Base-by-base conservation (phyloP, 1,140 invertebrate species). In the Panagrolaimus sp. region DNA sequence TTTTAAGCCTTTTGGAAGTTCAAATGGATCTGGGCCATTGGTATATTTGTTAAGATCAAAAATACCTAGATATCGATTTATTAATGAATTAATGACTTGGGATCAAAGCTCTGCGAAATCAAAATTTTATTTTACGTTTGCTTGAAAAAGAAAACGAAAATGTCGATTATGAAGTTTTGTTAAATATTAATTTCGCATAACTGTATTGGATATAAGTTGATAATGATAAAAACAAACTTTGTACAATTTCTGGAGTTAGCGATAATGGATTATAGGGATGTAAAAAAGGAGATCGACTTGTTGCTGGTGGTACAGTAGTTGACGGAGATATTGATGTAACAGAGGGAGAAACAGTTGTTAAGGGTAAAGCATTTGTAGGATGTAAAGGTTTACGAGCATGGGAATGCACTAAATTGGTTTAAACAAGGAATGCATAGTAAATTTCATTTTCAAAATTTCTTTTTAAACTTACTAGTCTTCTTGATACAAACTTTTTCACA, bases 401-500 rank as follows among this genome's bases (percentile, higher is more conserved):
- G n/a, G 27, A 57, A 27, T 25, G 20, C 20, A 57, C 27, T 57
- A 5, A 27, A 57, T 20, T n/a, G n/a, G 9, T 2, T 20, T 27
- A 11, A 16, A 2, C 2, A 48, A 48, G 14, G 2, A 4, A 23
- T 48, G 14, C 2, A 9, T 48, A 48, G 9, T 4, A 14, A 48
- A n/a, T n/a, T n/a, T n/a, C n/a, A n/a, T n/a, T n/a, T 48, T 48
- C 9, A 23, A 53, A 53, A 9, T 20, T 9, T n/a, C n/a, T n/a
- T n/a, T 53, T 53, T n/a, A 53, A 53, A 53, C 51, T 27, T 20
- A 57, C 51, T 27, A 25, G 20, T 16, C 20, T 16, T 13, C n/a
- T 57, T 57, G n/a, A 57, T 16, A 16, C 51, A 57, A n/a, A 57
- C n/a, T 27, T 57, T 57, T 27, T 57, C 51, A 5, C 51, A 57